Conservation (phyloP, 2,888 invertebrate species). For the Oxytorus armatus region DNA sequence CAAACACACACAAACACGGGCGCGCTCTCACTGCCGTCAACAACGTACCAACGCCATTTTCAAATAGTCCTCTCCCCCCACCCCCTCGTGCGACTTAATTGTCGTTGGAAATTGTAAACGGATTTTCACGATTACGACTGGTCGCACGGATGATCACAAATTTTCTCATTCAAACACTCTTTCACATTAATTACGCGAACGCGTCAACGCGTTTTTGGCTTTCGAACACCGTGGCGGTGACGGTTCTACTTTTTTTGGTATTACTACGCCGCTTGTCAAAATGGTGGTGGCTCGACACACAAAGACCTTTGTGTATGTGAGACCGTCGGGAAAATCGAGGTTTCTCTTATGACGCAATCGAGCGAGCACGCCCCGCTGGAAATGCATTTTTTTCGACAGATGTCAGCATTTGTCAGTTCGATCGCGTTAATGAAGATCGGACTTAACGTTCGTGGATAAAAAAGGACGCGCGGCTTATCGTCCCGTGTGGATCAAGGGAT, state of each 20-base stretch:
- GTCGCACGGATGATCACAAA: neutral
- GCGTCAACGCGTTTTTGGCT: constrained; percentile 17
- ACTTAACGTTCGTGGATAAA: neutral
- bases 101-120: neutral
- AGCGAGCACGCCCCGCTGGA: constrained; percentile 73
- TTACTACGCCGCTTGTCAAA: constrained; percentile 76
- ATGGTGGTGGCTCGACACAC: constrained; percentile 75
- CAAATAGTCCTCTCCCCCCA: constrained; percentile 76
- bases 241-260: constrained; percentile 68
- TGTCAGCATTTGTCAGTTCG: constrained; percentile 57
- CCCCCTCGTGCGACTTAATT: constrained; percentile 59
- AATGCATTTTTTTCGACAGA: constrained; percentile 72
- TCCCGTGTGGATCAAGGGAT: neutral
- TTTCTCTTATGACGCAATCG: constrained; percentile 81
- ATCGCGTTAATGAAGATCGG: too few relatives aligned
- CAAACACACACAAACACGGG: constrained; percentile 69
- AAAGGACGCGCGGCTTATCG: neutral
- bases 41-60: constrained; percentile 70
- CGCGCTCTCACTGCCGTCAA: constrained; percentile 52
- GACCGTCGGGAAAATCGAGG: constrained; percentile 76
- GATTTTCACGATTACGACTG: neutral
- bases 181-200: neutral
- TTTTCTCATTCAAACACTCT: constrained; percentile 7
- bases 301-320: constrained; percentile 22
- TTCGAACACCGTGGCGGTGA: constrained; percentile 64